phyloP scores from a whole-genome alignment of 2,797 vertebrate genomes.

The Martes flavigula region DNA sequence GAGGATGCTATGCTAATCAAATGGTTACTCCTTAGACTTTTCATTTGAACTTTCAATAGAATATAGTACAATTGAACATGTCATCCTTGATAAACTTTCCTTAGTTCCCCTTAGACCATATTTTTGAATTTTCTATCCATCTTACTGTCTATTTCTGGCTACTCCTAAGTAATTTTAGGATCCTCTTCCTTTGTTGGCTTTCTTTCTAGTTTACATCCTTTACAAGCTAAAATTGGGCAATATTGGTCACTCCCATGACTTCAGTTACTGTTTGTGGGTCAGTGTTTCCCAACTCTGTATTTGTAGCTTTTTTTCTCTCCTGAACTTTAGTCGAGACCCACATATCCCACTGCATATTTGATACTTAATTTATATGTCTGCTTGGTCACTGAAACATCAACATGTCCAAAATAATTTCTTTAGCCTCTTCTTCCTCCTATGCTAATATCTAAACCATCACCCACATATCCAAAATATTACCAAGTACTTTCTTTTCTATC shows the following conservation, averaged over 20 bases:
- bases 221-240: not conserved
- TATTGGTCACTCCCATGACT: not conserved
- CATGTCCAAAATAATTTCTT: not conserved
- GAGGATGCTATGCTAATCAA: not conserved
- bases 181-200: not conserved
- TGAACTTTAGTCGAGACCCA: not conserved
- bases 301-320: not conserved
- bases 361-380: not conserved
- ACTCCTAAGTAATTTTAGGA: not conserved
- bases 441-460: not conserved
- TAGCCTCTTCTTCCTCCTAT: not conserved
- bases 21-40: not conserved
- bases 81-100: not conserved
- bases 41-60: not conserved
- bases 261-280: not conserved
- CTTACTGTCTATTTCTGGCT: not conserved
- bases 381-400: not conserved
- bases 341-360: not conserved
- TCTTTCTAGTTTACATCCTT: not conserved
- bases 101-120: not conserved
- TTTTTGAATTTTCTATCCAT: not conserved
- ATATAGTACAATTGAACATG: not conserved
- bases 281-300: not conserved
- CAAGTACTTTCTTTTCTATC: not conserved
- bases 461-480: not conserved